Evolutionary conservation across 2,888 invertebrate species (phyloP), one percentile per base, ranked within the genome.

Genomic region (Maniola hyperantus): DNA sequence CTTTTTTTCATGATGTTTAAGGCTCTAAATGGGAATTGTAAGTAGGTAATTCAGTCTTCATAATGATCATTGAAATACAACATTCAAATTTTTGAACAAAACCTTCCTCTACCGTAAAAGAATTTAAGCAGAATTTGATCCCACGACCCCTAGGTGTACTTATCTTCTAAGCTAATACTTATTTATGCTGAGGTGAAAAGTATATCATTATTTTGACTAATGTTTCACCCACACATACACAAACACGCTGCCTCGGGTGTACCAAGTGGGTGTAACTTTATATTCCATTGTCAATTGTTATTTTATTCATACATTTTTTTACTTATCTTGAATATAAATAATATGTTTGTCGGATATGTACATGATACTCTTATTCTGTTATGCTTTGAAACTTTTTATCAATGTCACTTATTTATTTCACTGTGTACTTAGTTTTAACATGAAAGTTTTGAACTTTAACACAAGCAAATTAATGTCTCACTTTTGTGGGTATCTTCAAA

Each of bases 251-350:
- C 57, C 57, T 42, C 6, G 57, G 39, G 18, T 61, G 50, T 50
- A 61, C 36, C 20, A 51, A 51, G 69, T 69, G 69, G 69, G 69
- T 51, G 66, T 64, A 48, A 18, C 26, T 64, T 66, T 15, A 44
- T 58, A 55, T 66, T 66, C 57, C 51, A 64, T 66, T 64, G 62
- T 57, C 51, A 58, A 62, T 66, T 57, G 59, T 69, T 64, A 66
- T 64, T 69, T 64, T 64, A 66, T 60, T 61, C 57, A 46, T 39
- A 64, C 60, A 61, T 64, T 64, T 66, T 62, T 61, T 50, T 61
- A 64, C 50, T 64, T 64, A 60, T 64, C 55, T 64, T 44, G 50
- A 58, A 51, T 62, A 62, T 57, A 57, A 66, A 62, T 58, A 66
- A 62, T 58, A 61, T 50, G 61, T 50, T 61, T 61, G 36, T 61